phyloP scores from a whole-genome alignment of 2,797 vertebrate species.

The Helicolenus hilgendorfi region DNA sequence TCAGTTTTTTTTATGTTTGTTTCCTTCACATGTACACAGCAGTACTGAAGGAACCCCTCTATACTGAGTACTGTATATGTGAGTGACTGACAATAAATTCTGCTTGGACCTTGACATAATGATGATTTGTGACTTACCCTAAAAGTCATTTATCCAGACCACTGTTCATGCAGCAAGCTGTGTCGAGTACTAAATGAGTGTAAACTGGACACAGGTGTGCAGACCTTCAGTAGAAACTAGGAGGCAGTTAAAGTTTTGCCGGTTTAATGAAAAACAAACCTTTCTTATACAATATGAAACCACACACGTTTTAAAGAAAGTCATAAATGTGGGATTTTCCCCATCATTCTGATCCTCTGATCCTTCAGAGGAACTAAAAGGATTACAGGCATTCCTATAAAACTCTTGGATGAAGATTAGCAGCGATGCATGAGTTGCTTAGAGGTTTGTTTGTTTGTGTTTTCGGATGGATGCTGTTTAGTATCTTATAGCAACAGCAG shows the following conservation, averaged over 20 bases:
- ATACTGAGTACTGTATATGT: background rate
- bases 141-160: background rate
- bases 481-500: slow-evolving; percentile 33
- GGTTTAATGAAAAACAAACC: background rate
- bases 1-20: background rate
- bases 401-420: slow-evolving; percentile 22
- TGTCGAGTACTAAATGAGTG: background rate
- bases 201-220: background rate
- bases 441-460: slow-evolving; percentile 34
- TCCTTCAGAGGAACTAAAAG: background rate
- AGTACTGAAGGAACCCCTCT: background rate
- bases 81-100: background rate
- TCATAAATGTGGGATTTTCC: slow-evolving; percentile 15
- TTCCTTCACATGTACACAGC: background rate
- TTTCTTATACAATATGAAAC: background rate
- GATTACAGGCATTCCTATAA: slow-evolving; percentile 7
- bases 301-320: background rate
- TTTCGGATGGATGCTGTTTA: slow-evolving; percentile 31
- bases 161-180: background rate
- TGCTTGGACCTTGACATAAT: background rate
- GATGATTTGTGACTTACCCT: background rate
- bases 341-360: background rate
- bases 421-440: slow-evolving; percentile 23
- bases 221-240: background rate
- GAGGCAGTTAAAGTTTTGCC: background rate